phyloP scores from a whole-genome alignment of 2,797 vertebrate genomes.

The Parauchenoglanis punctatus region DNA sequence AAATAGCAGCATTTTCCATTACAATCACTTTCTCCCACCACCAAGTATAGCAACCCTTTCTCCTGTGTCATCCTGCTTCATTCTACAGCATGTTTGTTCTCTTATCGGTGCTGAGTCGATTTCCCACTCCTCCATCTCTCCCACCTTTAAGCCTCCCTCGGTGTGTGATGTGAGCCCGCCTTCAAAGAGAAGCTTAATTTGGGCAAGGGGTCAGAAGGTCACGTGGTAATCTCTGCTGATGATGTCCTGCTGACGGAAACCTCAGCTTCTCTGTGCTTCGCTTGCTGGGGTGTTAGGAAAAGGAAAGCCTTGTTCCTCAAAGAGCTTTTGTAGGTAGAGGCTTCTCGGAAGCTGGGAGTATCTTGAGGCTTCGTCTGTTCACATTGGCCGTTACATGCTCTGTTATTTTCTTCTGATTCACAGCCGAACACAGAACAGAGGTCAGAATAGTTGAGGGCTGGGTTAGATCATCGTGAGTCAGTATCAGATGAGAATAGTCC shows the following conservation, averaged over 20 bases:
- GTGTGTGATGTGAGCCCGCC: conserved; percentile 64
- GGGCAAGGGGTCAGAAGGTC: conserved; percentile 69
- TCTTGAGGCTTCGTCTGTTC: not conserved
- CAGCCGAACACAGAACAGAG: not conserved
- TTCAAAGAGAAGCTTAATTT: conserved; percentile 77
- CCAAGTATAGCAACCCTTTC: not conserved
- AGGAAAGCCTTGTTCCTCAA: conserved; percentile 51
- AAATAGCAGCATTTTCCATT: conserved; percentile 24
- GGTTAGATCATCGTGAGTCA: conserved; percentile 22
- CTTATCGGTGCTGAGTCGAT: not conserved
- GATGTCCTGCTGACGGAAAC: conserved; percentile 75
- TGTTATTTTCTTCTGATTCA: conserved; percentile 37
- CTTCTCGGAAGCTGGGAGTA: not conserved
- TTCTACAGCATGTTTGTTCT: not conserved
- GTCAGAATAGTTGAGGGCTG: not conserved
- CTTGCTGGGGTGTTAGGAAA: conserved; percentile 37
- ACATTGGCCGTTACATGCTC: not conserved
- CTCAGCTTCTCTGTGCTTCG: conserved; percentile 52
- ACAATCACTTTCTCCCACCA: not conserved
- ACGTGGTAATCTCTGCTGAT: conserved; percentile 76
- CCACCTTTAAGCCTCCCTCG: conserved; percentile 17
- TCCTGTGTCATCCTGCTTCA: not conserved
- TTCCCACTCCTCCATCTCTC: not conserved
- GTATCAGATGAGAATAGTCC: conserved; percentile 4
- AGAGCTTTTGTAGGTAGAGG: conserved; percentile 20